phyloP scores from a whole-genome alignment of 2,888 invertebrate genomes.

The Callyntrura sp. region DNA sequence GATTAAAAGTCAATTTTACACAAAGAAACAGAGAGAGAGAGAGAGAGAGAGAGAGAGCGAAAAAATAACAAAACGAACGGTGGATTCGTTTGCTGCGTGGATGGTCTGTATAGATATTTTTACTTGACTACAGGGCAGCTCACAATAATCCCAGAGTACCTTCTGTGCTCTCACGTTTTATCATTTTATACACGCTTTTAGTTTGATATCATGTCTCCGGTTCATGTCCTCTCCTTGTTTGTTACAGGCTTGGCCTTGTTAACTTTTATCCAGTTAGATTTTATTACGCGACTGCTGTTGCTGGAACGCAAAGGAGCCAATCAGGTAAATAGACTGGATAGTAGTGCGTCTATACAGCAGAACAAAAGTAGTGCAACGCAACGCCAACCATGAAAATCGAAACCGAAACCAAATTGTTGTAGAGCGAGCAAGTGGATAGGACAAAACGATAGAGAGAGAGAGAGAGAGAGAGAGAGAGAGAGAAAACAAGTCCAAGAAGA shows the following conservation, averaged over 20 bases:
- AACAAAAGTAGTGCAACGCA: too few relatives aligned
- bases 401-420: slow-evolving; percentile 4
- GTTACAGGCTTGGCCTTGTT: background rate
- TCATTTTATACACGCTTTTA: background rate
- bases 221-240: background rate
- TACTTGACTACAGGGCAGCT: too few relatives aligned
- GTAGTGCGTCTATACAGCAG: background rate
- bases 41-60: too few relatives aligned
- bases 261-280: slow-evolving; percentile 15
- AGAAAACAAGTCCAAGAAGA: slow-evolving; percentile 22
- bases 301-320: slow-evolving; percentile 10
- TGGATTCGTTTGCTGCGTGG: too few relatives aligned
- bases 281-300: too few relatives aligned
- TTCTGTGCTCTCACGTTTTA: slow-evolving; percentile 10
- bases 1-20: too few relatives aligned
- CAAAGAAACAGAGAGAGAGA: too few relatives aligned
- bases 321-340: background rate
- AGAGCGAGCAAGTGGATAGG: too few relatives aligned
- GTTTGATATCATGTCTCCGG: too few relatives aligned
- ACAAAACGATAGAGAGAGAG: background rate
- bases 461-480: background rate
- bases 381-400: background rate
- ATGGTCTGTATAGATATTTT: too few relatives aligned
- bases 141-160: background rate
- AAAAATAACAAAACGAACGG: too few relatives aligned